phyloP scores from a whole-genome alignment of 37 sponge, comb jelly and placozoan genomes.

The Oopsacas minuta region DNA sequence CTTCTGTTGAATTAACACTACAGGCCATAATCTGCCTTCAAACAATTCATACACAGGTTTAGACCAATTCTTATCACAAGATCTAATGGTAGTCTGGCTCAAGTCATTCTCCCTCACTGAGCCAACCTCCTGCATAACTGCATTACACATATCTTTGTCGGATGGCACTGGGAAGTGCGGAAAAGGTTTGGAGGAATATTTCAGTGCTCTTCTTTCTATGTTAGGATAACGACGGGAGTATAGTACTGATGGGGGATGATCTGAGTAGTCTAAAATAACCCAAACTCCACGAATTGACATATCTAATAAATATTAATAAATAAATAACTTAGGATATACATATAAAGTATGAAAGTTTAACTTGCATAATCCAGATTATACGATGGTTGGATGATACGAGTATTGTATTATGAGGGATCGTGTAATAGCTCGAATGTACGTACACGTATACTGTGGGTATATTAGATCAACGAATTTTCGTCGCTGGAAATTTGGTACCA shows the following conservation, averaged over 20 bases:
- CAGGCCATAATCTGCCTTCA: constrained; percentile 70
- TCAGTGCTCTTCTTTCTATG: constrained; percentile 44
- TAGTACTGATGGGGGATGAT: constrained; percentile 23
- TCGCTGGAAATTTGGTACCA: too few relatives aligned
- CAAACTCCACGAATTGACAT: constrained; percentile 71
- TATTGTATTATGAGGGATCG: too few relatives aligned
- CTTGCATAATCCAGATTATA: too few relatives aligned
- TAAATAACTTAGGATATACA: too few relatives aligned
- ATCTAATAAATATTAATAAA: too few relatives aligned
- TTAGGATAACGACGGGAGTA: constrained; percentile 67
- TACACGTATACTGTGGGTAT: too few relatives aligned
- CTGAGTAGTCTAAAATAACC: constrained; percentile 30
- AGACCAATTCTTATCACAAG: constrained; percentile 23
- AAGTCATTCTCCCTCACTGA: background rate
- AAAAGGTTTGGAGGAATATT: constrained; percentile 8
- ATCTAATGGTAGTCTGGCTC: background rate
- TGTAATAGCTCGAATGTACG: too few relatives aligned
- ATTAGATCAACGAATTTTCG: too few relatives aligned
- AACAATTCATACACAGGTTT: constrained; percentile 56
- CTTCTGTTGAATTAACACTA: constrained; percentile 53
- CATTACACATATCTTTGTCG: constrained; percentile 5
- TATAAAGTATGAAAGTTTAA: too few relatives aligned
- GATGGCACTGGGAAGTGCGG: constrained; percentile 19
- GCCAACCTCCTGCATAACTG: background rate
- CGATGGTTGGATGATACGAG: too few relatives aligned